These are phyloP conservation scores for Neodiprion virginianus DNA, from an alignment of 1,140 invertebrate species.

Conservation along the genomic window DNA sequence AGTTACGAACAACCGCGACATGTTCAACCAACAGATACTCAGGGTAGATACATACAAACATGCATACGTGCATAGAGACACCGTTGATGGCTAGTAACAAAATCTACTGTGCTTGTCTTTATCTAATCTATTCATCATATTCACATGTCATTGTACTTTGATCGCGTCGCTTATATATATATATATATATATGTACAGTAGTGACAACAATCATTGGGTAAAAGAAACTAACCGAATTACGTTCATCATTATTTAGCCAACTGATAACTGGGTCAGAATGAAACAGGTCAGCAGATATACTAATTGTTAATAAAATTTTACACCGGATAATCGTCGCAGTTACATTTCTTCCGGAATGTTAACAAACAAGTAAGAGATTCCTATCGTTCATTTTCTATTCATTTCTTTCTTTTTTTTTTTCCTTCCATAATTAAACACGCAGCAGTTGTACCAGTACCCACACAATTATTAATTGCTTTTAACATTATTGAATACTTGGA, in stretches of 20 bases:
- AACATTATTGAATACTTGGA: not conserved
- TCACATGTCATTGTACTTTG: not conserved
- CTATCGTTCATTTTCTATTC: no score
- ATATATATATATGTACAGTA: no score
- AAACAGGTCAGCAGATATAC: not conserved
- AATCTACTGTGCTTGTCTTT: not conserved
- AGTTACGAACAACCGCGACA: no score
- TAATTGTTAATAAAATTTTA: not conserved
- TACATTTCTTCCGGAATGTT: no score
- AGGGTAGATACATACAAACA: no score
- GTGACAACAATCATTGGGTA: not conserved
- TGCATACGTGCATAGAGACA: no score
- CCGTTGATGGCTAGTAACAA: no score
- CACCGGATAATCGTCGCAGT: not conserved
- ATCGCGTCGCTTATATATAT: not conserved
- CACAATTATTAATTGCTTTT: not conserved
- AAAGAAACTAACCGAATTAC: constrained; percentile 2
- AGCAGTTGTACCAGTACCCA: not conserved
- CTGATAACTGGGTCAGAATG: not conserved
- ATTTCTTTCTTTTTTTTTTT: no score
- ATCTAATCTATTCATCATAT: constrained; percentile 8
- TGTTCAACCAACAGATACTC: no score
- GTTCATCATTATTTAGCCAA: not conserved
- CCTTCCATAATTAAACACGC: not conserved
- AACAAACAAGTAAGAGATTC: no score